Conservation (phyloP, 2,113 vertebrate species). For the Steatornis caripensis region DNA sequence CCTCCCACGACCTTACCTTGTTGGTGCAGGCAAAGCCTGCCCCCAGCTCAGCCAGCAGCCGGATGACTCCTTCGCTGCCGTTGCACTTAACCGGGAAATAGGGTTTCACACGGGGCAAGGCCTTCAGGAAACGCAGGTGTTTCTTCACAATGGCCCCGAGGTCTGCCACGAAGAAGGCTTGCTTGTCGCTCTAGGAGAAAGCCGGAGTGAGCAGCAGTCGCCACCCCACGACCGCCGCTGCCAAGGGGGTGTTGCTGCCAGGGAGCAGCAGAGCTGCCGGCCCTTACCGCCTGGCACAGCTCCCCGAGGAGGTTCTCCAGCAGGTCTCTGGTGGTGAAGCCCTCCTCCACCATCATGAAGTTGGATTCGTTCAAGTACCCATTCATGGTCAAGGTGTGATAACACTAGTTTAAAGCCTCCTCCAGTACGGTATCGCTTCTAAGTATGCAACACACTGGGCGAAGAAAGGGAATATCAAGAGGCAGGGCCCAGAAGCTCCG, state of each 20-base stretch:
- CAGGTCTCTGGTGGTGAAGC: conserved; percentile 75
- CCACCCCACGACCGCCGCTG: rapidly evolving
- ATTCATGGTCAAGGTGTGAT: conserved; percentile 51
- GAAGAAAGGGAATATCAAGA: background rate
- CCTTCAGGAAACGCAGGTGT: conserved; percentile 74
- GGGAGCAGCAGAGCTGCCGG: background rate
- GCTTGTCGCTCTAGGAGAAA: conserved; percentile 34
- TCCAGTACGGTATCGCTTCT: background rate
- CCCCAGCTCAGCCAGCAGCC: conserved; percentile 76
- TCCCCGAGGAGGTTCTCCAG: conserved; percentile 72
- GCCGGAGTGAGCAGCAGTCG: background rate
- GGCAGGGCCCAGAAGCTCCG: background rate
- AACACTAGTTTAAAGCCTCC: background rate
- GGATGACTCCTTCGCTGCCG: conserved; percentile 70
- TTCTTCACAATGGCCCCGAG: conserved; percentile 75
- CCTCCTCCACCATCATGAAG: conserved; percentile 79
- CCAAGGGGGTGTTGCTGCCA: background rate
- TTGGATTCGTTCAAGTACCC: conserved; percentile 70
- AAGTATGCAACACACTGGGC: conserved; percentile 40
- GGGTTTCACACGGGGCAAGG: conserved; percentile 72
- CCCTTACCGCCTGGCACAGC: conserved; percentile 62
- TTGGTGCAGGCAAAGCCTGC: conserved; percentile 77
- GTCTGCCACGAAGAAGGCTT: conserved; percentile 77
- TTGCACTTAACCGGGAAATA: conserved; percentile 78
- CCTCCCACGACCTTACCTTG: conserved; percentile 63